Base-by-base conservation (phyloP, 2,113 vertebrate species). In the Neomonachus schauinslandi region DNA sequence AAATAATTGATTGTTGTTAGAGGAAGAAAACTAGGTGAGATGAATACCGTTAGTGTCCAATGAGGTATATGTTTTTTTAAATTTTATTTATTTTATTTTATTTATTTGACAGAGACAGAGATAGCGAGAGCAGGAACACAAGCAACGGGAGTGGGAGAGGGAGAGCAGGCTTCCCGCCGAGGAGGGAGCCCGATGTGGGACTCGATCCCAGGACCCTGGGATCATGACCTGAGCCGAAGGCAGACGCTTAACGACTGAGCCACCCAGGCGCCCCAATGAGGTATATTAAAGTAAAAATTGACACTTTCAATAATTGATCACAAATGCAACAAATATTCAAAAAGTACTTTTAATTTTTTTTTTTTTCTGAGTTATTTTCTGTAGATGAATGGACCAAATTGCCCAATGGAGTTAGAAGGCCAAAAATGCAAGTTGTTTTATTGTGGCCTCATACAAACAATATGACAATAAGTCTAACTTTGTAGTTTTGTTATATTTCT, bases 351-450 rank as follows among this genome's bases (percentile, higher is more conserved):
- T 16, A 53, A 13, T 11, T 72, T 83, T 83, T 57, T 86, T 86
- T 91, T 19, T 69, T 72, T 79, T 88, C 55, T 18, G 55, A 57
- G 18, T 61, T 84, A 61, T 93, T 91, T 57, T 46, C 42, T 94
- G 16, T 5, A 57, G 19, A 39, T 65, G 18, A 92, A 1, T 77
- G 31, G 14, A 76, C 4, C 69, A 92, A 84, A 79, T 11, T 88
- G 3, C 7, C 21, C 9, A 31, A 5, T 87, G 19, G 67, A 69
- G 77, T 93, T 55, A 72, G 71, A 93, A 31, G 87, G 28, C 21
- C 9, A 94, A 84, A 94, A 87, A 80, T n/a, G 39, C 16, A 81
- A 5, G 51, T 88, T 82, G 28, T 89, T 87, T 90, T 81, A 59
- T 13, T 82, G 31, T 2, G 55, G n/a, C 26, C 26, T 88, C 26